Evolutionary conservation across 2,113 vertebrate species (phyloP).

Genomic region (Limanda limanda): DNA sequence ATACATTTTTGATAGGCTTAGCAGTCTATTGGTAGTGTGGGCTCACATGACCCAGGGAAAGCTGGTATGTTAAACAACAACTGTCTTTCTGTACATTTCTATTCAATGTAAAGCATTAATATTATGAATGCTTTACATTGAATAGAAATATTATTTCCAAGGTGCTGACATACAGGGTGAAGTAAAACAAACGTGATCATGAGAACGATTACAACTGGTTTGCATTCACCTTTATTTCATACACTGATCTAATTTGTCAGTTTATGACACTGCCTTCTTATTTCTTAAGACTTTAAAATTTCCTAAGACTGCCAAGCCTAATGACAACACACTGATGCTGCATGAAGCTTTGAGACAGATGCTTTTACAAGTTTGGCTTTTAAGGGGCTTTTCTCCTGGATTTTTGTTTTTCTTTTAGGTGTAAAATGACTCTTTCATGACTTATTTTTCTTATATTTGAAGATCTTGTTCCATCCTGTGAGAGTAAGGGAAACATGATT

Average conservation of each 20-base stretch:
- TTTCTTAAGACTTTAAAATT: slow-evolving; percentile 39
- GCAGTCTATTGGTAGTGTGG: slow-evolving; percentile 83
- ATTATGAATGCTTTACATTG: too few relatives aligned
- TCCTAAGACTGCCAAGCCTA: slow-evolving; percentile 90
- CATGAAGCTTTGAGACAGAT: slow-evolving; percentile 85
- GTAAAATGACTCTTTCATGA: slow-evolving; percentile 13
- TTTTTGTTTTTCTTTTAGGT: slow-evolving; percentile 5
- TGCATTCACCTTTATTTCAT: slow-evolving; percentile 34
- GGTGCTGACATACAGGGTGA: too few relatives aligned
- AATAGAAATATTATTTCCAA: background rate
- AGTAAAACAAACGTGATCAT: background rate
- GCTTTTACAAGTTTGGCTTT: slow-evolving; percentile 78
- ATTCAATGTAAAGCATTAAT: background rate
- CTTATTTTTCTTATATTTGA: slow-evolving; percentile 48
- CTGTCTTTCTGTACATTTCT: background rate
- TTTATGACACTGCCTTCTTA: background rate
- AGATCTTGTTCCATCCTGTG: slow-evolving; percentile 66
- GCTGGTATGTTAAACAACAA: background rate
- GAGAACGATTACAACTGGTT: slow-evolving; percentile 1
- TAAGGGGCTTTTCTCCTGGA: slow-evolving; percentile 27
- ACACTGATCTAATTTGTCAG: slow-evolving; percentile 18
- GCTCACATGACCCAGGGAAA: background rate
- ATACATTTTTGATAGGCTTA: slow-evolving; percentile 89
- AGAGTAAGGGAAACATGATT: slow-evolving; percentile 19
- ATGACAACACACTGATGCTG: slow-evolving; percentile 76